Base-by-base conservation (phyloP, 2,113 vertebrate genomes). In the Pygoscelis adeliae region DNA sequence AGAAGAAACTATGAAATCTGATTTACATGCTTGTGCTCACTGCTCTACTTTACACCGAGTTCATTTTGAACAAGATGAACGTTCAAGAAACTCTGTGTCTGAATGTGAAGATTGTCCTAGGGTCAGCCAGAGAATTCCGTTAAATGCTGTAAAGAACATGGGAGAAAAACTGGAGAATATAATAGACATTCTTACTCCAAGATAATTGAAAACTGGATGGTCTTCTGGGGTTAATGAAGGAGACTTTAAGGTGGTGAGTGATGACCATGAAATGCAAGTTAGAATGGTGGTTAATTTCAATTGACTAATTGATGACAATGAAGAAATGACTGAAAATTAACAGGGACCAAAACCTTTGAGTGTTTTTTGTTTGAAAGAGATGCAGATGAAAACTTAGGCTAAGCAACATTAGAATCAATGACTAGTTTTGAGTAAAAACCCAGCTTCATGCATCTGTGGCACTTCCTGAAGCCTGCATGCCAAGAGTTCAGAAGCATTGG, bases 61-160 rank as follows among this genome's bases (percentile, higher is more conserved):
- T 81, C 81, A 78, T 59, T 98, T 96, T 73, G 84, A 94, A 30
- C 74, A 93, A 20, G 55, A 63, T 34, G 73, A 93, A 42, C 23
- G 27, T 67, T 90, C 88, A 59, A 12, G 91, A 90, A 96, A 52
- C 36, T 58, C 83, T 13, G 90, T 66, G 47, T 94, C 91, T 26
- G 95, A 93, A 52, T 15, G 59, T 30, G 91, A 88, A 59, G 95
- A 93, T 72, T 66, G 25, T 71, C 34, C 86, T 63, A 71, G 69
- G 49, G 78, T 97, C 67, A 97, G 94, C 73, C 52, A 94, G 13
- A 92, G 61, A 83, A 89, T 94, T 74, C 87, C 97, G 2, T 87
- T 97, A 74, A 95, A 93, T 83, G 96, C 96, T 66, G 81, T 97
- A 71, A 97, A 96, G 90, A 95, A 94, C 53, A 93, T 92, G 96